Conservation (phyloP, 2,113 vertebrate species). For the Petroica traversi region DNA sequence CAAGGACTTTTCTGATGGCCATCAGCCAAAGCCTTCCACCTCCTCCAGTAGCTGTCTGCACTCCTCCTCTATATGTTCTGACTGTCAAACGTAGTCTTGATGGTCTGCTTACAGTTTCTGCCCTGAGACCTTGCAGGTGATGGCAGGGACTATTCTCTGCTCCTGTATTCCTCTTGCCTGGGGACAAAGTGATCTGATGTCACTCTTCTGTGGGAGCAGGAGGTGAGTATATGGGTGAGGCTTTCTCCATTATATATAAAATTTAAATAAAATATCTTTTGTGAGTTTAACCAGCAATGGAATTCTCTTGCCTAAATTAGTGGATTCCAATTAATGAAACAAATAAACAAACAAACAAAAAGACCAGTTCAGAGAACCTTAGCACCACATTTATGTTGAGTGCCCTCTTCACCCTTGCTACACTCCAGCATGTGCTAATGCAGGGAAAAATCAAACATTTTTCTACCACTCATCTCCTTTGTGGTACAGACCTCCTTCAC, state of each 20-base stretch:
- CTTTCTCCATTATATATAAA: neutral
- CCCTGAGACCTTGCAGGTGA: neutral
- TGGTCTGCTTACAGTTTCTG: neutral
- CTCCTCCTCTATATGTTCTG: neutral
- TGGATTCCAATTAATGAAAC: neutral
- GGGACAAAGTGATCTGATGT: neutral
- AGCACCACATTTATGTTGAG: fast-evolving
- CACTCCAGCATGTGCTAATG: fast-evolving
- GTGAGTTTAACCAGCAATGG: neutral
- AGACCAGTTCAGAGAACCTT: neutral
- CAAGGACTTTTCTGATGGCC: neutral
- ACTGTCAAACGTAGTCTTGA: fast-evolving
- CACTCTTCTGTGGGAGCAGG: neutral
- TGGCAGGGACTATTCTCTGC: neutral
- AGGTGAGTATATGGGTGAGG: neutral
- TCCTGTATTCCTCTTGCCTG: neutral
- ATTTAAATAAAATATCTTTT: neutral
- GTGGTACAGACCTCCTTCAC: neutral
- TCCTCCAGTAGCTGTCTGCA: neutral
- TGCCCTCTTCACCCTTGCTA: neutral
- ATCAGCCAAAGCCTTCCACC: neutral
- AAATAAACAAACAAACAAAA: neutral
- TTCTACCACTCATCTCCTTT: neutral
- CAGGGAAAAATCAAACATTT: neutral
- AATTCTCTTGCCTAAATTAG: neutral